Base-by-base conservation (phyloP, 1,140 invertebrate species). In the Drosophila sucinea region DNA sequence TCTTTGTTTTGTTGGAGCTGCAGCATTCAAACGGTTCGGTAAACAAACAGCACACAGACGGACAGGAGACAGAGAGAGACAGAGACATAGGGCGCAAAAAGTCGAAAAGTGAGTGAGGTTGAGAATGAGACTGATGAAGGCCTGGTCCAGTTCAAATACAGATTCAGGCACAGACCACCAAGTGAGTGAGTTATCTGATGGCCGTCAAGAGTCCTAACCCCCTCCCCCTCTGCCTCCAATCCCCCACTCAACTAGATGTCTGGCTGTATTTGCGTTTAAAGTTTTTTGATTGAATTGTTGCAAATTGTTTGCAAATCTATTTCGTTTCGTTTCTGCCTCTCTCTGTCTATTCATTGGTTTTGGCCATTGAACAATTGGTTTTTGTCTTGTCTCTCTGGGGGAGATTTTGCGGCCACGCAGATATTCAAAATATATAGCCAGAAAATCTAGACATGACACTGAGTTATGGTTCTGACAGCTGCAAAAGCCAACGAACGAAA, bases 221-320 rank as follows among this genome's bases (percentile, higher is more conserved):
- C 60, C 65, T 11, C 4, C 69, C 41, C 61, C 40, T 11, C 38
- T 29, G 11, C 33, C 32, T 32, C 25, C 64, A 41, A 47, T 27
- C 60, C 58, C 72, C 58, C 61, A 44, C 32, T 38, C 51, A 70
- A 63, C 57, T 72, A 73, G 75, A 47, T 73, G 60, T 67, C 67
- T 56, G 60, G 60, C 63, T 62, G 58, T 84, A 89, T 89, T 89
- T 89, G 84, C 77, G 84, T 89, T 89, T 89, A 89, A 89, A 89
- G 84, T 89, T 89, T 87, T 89, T 89, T 89, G 84, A 89, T 89
- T 89, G 84, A 89, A 89, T 89, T 89, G 84, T 89, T 89, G 84
- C 84, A 89, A 89, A 89, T 89, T 89, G 84, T 89, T 89, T 89
- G 84, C 84, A 89, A 89, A 89, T 89, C 84, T 89, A 89, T 89